Conservation (phyloP, 2,113 vertebrate genomes). For the Phaetusa simplex region DNA sequence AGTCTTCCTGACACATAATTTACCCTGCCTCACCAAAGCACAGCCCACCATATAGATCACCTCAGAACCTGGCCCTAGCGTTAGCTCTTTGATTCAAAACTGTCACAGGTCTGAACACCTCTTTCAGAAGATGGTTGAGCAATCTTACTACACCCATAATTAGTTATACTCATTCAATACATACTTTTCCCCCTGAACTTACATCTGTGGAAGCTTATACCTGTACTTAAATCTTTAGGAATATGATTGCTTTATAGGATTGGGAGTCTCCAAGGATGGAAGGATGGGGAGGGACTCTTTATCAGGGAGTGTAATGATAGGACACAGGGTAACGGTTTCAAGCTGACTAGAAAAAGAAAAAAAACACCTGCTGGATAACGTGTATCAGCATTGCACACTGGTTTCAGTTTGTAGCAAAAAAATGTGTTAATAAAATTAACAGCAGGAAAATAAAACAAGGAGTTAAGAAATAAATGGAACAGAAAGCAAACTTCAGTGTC, state of each 20-base stretch:
- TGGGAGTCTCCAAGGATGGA: neutral
- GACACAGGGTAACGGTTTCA: no score
- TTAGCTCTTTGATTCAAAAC: neutral
- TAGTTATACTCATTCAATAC: neutral
- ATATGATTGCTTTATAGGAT: neutral
- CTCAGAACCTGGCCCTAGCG: neutral
- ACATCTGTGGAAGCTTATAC: neutral
- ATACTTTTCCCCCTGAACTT: neutral
- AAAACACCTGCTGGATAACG: neutral
- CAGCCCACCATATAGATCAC: rapidly evolving
- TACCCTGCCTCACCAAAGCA: neutral
- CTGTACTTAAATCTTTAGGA: neutral
- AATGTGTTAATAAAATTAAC: neutral
- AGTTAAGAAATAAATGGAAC: neutral
- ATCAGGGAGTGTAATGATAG: no score
- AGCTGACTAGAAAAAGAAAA: neutral
- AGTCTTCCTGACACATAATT: neutral
- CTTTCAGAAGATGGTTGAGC: neutral
- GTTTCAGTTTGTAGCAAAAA: neutral
- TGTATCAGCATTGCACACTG: neutral
- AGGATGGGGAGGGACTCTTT: no score
- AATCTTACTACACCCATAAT: neutral
- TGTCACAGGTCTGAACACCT: neutral
- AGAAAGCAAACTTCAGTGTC: no score
- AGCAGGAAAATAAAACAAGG: neutral